These are phyloP conservation scores for Passer montanus DNA, from an alignment of 2,113 vertebrate species.

Conservation along the genomic window DNA sequence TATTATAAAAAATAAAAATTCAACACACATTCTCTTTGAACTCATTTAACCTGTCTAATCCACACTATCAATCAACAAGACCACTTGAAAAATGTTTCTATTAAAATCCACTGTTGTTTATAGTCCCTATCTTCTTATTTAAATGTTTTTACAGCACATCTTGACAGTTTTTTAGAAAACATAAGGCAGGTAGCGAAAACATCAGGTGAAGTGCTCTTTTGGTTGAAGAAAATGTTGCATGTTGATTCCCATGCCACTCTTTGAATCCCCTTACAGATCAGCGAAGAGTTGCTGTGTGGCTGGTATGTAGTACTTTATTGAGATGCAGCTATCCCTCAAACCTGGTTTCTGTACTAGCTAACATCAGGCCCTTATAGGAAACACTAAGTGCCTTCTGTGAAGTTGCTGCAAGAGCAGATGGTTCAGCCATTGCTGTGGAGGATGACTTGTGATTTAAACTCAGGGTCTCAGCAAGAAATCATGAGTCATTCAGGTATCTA, in stretches of 20 bases:
- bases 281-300: background rate
- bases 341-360: background rate
- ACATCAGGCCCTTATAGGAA: background rate
- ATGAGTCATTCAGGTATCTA: background rate
- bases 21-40: background rate
- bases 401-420: background rate
- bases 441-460: background rate
- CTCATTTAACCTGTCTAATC: background rate
- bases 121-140: background rate
- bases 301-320: background rate
- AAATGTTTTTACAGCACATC: background rate
- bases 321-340: background rate
- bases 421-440: background rate
- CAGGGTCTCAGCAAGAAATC: background rate
- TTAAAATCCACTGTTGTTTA: background rate
- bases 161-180: background rate
- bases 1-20: background rate
- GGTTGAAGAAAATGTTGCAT: background rate
- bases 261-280: background rate
- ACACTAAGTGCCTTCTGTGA: background rate
- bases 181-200: background rate
- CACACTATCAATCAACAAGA: background rate
- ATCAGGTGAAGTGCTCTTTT: background rate
- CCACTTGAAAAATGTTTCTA: background rate
- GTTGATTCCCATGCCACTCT: background rate